Evolutionary conservation across 1,140 invertebrate genomes (phyloP).

Genomic region (Bicyclus anynana): DNA sequence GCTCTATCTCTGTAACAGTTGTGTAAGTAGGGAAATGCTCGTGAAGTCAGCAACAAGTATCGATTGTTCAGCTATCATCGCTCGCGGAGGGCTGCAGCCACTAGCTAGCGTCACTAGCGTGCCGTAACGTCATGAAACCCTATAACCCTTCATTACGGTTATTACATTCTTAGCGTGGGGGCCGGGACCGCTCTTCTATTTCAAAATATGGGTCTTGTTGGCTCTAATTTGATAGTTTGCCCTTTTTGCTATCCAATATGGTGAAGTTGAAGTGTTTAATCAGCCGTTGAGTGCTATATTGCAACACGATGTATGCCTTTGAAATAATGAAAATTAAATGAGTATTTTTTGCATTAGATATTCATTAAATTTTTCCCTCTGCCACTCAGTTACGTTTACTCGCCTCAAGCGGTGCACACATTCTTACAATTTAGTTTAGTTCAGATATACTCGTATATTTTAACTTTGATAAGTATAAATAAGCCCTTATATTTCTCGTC

Average conservation of each 20-base stretch:
- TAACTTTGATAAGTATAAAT: no score
- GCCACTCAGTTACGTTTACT: no score
- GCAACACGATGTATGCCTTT: not conserved
- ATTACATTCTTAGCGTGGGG: slow-evolving; percentile 26
- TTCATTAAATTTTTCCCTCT: not conserved
- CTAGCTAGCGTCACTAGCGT: no score
- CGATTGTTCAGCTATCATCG: not conserved
- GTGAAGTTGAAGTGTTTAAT: slow-evolving; percentile 25
- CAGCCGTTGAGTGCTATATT: slow-evolving; percentile 13
- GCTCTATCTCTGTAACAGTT: no score
- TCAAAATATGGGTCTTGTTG: slow-evolving; percentile 8
- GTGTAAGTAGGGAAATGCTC: not conserved
- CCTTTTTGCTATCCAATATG: slow-evolving; percentile 25
- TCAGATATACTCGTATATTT: no score
- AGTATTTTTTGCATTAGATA: not conserved
- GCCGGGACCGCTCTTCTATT: slow-evolving; percentile 11
- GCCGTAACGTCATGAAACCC: slow-evolving; percentile 22
- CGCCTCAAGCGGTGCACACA: no score
- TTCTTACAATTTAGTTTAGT: no score
- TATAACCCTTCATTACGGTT: slow-evolving; percentile 33
- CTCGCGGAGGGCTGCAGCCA: slow-evolving; percentile 4
- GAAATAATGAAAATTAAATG: no score
- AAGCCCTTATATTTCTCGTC: no score
- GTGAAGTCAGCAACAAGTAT: not conserved
- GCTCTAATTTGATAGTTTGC: slow-evolving; percentile 28